These are phyloP conservation scores for Macaria notata DNA, from an alignment of 2,888 invertebrate species.

Conservation along the genomic window DNA sequence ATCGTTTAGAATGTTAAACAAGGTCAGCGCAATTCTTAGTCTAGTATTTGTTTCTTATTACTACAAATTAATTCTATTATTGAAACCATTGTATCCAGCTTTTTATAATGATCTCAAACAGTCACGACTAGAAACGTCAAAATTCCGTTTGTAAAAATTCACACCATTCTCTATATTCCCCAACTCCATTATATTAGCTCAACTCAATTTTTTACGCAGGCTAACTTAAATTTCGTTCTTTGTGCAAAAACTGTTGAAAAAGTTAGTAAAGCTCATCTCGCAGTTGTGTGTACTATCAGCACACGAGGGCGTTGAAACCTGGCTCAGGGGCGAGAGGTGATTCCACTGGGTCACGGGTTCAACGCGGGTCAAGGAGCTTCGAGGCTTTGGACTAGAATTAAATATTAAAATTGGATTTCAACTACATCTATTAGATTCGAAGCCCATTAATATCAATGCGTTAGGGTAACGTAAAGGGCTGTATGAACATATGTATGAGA, in stretches of 20 bases:
- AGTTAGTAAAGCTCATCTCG: slow-evolving; percentile 9
- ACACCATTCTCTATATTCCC: no score
- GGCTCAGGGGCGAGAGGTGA: slow-evolving; percentile 48
- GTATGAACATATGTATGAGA: no score
- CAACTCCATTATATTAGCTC: no score
- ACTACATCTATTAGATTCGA: neutral
- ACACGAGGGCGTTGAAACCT: slow-evolving; percentile 47
- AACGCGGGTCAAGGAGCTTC: slow-evolving; percentile 51
- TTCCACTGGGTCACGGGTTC: slow-evolving; percentile 64
- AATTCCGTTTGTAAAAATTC: no score
- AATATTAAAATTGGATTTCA: slow-evolving; percentile 18
- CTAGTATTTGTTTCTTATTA: no score
- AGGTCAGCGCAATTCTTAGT: neutral
- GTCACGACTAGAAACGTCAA: no score
- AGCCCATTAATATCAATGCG: neutral
- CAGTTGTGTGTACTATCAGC: slow-evolving; percentile 42
- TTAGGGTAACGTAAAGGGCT: no score
- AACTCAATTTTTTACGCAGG: neutral
- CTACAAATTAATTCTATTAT: no score
- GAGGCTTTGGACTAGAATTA: slow-evolving; percentile 22
- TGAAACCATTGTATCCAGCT: no score
- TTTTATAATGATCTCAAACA: no score
- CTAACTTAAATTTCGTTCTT: neutral
- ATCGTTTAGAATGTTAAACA: neutral
- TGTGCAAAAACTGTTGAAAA: slow-evolving; percentile 13